These are phyloP conservation scores for Phrixothrix hirtus DNA, from an alignment of 2,888 invertebrate species.

Conservation along the genomic window DNA sequence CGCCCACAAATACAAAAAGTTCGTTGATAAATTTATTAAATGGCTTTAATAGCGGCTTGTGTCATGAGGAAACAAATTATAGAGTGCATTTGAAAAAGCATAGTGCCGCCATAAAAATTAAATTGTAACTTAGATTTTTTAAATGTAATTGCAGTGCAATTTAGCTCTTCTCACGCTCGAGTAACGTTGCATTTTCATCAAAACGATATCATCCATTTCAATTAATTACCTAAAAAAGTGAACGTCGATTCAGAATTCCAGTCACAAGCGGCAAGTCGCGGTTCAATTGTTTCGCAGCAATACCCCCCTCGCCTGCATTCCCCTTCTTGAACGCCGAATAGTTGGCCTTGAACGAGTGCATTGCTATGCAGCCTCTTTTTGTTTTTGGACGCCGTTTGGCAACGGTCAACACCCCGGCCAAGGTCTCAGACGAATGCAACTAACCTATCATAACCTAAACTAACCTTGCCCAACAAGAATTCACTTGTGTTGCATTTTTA, in stretches of 20 bases:
- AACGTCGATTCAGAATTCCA: slow-evolving; percentile 56
- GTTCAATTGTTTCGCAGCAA: slow-evolving; percentile 57
- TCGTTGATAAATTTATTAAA: no score
- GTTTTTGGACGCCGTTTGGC: slow-evolving; percentile 57
- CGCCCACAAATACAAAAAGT: no score
- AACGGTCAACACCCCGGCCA: slow-evolving; percentile 58
- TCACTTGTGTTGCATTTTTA: slow-evolving; percentile 36
- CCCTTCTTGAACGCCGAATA: slow-evolving; percentile 52
- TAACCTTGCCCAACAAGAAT: slow-evolving; percentile 43
- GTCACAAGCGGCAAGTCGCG: slow-evolving; percentile 55
- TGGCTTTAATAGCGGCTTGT: no score
- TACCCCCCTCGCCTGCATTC: slow-evolving; percentile 38
- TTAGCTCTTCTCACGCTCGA: slow-evolving; percentile 42
- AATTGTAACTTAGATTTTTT: no score
- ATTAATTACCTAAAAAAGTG: slow-evolving; percentile 54
- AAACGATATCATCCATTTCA: slow-evolving; percentile 53
- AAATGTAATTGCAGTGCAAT: background rate
- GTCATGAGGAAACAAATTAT: background rate
- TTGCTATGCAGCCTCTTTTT: slow-evolving; percentile 57
- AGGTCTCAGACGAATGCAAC: slow-evolving; percentile 52
- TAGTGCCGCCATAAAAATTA: background rate
- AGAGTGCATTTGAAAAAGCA: background rate
- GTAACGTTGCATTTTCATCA: slow-evolving; percentile 49
- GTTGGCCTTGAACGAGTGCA: slow-evolving; percentile 58
- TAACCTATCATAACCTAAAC: slow-evolving; percentile 57